Conservation (phyloP, 2,888 invertebrate genomes). For the Sisyra nigra region DNA sequence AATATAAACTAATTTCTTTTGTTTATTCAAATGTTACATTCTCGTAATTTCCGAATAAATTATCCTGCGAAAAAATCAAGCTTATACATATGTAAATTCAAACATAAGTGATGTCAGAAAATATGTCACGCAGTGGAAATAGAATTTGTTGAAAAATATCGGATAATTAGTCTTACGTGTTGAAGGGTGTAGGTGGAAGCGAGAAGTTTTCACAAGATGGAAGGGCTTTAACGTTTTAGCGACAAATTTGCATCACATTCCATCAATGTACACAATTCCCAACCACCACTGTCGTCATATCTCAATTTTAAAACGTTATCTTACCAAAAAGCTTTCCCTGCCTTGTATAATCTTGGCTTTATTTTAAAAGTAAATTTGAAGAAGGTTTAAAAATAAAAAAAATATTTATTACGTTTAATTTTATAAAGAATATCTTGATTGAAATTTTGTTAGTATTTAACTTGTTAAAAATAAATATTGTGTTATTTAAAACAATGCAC, state of each 20-base stretch:
- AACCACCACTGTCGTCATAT: slow-evolving; percentile 13
- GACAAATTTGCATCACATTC: slow-evolving; percentile 8
- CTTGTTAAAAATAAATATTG: too few relatives aligned
- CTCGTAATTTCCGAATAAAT: too few relatives aligned
- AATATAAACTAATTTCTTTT: too few relatives aligned
- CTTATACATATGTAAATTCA: neutral
- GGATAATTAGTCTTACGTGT: slow-evolving; percentile 22
- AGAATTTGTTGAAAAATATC: slow-evolving; percentile 20
- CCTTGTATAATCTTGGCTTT: too few relatives aligned
- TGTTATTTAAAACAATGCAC: too few relatives aligned
- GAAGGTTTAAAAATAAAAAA: too few relatives aligned
- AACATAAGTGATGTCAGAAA: neutral
- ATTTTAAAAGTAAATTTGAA: too few relatives aligned
- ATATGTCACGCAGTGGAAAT: slow-evolving; percentile 3
- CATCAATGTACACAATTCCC: slow-evolving; percentile 17
- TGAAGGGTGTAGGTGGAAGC: slow-evolving; percentile 1
- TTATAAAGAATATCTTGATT: too few relatives aligned
- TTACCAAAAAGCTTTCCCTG: too few relatives aligned
- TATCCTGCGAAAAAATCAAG: neutral
- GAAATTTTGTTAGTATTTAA: too few relatives aligned
- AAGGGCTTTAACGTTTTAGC: neutral
- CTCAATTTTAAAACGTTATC: neutral
- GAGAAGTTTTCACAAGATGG: slow-evolving; percentile 5
- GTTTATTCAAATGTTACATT: too few relatives aligned
- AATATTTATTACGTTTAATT: too few relatives aligned